Evolutionary conservation across 37 sponge, comb jelly and placozoan genomes (phyloP), one percentile per base, ranked within the genome.

Genomic region (Amphimedon queenslandica): DNA sequence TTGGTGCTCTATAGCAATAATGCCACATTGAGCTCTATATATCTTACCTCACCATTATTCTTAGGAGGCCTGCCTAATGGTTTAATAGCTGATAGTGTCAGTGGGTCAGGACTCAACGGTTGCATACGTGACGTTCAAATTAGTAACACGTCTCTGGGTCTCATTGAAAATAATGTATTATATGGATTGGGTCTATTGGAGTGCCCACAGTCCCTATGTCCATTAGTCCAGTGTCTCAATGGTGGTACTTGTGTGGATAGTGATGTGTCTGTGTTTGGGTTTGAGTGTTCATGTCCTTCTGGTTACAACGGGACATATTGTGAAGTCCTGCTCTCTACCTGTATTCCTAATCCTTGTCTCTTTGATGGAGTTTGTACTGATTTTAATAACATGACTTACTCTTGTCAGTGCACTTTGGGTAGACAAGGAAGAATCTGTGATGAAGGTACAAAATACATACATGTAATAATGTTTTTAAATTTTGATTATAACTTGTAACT

Each of bases 331-430:
- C 24, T 66, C 3, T 40, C 35, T 11, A 29, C 53, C 1, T 87
- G 87, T 66, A 35, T 40, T 18, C 60, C 84, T 29, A 83, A 89
- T 40, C 84, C 84, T 23, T 89, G 90, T 58, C 57, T 34, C 23
- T 82, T 64, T 70, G 90, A 74, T 29, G 90, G 90, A 13, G 16
- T 76, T 25, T 90, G 90, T 69, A 21, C 20, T 2, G 70, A 66
- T 16, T 36, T 34, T 28, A 74, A 63, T 13, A 58, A 53, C 27
- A 36, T 41, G 10, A 69, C 66, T 0, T 90, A 73, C 67, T 68
- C 38, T 37, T 90, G 90, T 57, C 64, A 1, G 42, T 90, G 90
- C 51, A 74, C 85, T 16, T 58, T 84, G n/a, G 77, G 75, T 35
- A 61, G 58, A 34, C 69, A 42, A 40, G 90, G 90, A 32, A 70